Evolutionary conservation across 2,797 vertebrate genomes (phyloP).

Genomic region (Protonibea diacanthus): DNA sequence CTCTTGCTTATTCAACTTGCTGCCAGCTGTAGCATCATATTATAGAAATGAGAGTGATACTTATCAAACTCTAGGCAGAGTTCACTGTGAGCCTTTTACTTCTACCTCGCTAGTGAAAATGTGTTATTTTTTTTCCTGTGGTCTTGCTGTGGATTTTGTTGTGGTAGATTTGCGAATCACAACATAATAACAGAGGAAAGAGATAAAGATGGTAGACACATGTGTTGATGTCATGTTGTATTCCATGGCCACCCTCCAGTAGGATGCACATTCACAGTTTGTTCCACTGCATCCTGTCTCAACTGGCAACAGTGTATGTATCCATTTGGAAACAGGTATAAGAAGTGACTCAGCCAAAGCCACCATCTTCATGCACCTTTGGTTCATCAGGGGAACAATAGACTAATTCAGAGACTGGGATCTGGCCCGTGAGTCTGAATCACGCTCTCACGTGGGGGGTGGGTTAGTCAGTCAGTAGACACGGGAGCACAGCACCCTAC

Average conservation of each 20-base stretch:
- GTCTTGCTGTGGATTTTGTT: conserved; percentile 31
- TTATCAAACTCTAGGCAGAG: neutral
- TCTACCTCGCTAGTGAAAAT: neutral
- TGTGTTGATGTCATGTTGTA: conserved; percentile 44
- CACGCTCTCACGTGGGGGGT: conserved; percentile 17
- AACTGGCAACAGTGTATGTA: conserved; percentile 5
- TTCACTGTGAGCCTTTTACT: neutral
- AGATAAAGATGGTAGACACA: conserved; percentile 53
- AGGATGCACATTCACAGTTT: conserved; percentile 19
- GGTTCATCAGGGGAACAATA: conserved; percentile 73
- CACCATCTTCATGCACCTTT: conserved; percentile 45
- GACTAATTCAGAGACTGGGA: conserved; percentile 73
- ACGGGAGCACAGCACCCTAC: conserved; percentile 34
- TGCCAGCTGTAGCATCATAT: neutral
- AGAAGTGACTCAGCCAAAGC: conserved; percentile 22
- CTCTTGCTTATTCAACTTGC: neutral
- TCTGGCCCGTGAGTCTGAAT: conserved; percentile 47
- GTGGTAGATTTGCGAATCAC: conserved; percentile 45
- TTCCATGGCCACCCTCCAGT: conserved; percentile 8
- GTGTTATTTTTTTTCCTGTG: conserved; percentile 29
- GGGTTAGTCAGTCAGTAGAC: conserved; percentile 44
- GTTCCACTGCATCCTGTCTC: conserved; percentile 35
- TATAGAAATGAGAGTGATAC: neutral
- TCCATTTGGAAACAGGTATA: conserved; percentile 38
- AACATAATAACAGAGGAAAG: conserved; percentile 35